A percentile compares a stretch with the other conserved stretches of the same genome.
These are phyloP conservation scores for Circaetus gallicus DNA, from an alignment of 2,113 vertebrate species.

Conservation along the genomic window DNA sequence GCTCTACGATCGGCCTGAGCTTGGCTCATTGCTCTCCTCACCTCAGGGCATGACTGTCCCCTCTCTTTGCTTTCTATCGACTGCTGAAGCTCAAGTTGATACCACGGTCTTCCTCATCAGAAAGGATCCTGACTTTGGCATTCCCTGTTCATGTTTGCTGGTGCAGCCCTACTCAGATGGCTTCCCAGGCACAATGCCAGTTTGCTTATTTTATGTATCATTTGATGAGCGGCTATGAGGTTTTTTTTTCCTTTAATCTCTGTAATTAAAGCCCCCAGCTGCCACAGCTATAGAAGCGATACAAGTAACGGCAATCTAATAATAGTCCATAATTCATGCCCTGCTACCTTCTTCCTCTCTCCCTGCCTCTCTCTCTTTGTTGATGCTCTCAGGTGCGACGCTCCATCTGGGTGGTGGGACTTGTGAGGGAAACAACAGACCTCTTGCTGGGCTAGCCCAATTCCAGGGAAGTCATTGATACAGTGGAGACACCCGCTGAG, in stretches of 20 bases:
- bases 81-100: not conserved
- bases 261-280: not conserved
- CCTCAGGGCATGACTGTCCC: accelerated
- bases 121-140: too few species aligned
- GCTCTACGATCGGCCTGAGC: accelerated
- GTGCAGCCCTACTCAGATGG: not conserved
- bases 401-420: not conserved
- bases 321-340: not conserved
- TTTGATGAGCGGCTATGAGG: not conserved
- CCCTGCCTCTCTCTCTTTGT: not conserved
- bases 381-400: constrained; percentile 12
- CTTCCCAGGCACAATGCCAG: not conserved
- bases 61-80: not conserved
- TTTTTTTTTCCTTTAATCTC: not conserved
- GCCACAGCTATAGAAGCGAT: not conserved
- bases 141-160: not conserved
- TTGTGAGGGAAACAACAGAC: not conserved
- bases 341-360: not conserved
- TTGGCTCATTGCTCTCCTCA: not conserved
- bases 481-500: not conserved
- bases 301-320: not conserved
- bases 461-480: not conserved
- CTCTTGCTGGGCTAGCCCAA: not conserved
- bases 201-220: not conserved
- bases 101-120: not conserved